phyloP scores from a whole-genome alignment of 2,113 vertebrate genomes.

The Orycteropus afer region DNA sequence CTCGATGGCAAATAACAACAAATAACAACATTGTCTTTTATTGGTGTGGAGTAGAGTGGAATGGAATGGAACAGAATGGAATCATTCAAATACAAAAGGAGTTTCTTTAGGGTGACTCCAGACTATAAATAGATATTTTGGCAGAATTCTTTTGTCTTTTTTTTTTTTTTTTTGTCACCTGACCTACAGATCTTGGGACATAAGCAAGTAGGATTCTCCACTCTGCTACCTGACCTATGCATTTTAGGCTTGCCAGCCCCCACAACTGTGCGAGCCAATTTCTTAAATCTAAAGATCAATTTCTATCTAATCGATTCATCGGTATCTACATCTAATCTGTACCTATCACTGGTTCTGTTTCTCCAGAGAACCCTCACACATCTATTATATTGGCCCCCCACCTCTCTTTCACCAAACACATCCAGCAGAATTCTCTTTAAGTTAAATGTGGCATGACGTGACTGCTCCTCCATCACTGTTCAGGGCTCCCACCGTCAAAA shows the following conservation, averaged over 20 bases:
- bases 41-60: too few species aligned
- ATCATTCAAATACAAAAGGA: too few species aligned
- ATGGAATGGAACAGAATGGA: too few species aligned
- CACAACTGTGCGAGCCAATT: background rate
- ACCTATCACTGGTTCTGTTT: background rate
- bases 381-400: background rate
- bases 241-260: too few species aligned
- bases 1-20: too few species aligned
- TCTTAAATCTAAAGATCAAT: background rate
- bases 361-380: background rate
- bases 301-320: background rate
- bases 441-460: background rate
- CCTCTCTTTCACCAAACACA: background rate
- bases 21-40: too few species aligned
- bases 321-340: background rate
- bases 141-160: background rate
- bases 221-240: too few species aligned
- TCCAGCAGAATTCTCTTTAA: background rate
- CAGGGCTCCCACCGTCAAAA: background rate
- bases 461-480: background rate
- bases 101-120: background rate
- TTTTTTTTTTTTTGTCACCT: background rate
- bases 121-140: background rate
- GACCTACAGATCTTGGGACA: background rate
- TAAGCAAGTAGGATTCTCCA: background rate